Base-by-base conservation (phyloP, 2,113 vertebrate genomes). In the Neolamprologus variostigma region DNA sequence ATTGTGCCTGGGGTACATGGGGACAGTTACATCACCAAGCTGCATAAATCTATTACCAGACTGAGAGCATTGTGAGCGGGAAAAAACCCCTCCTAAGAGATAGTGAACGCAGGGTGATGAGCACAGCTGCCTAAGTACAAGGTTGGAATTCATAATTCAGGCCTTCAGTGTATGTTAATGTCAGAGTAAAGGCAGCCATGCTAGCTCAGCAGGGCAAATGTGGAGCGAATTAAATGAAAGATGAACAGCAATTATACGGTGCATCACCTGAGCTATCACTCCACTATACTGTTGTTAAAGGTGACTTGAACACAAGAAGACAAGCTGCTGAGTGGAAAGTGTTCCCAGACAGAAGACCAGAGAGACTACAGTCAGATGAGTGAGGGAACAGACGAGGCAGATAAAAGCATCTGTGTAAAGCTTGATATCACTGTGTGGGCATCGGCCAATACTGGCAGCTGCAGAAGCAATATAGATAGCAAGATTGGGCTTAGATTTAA, bases 71-170 rank as follows among this genome's bases (percentile, higher is more conserved):
- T 83, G 78, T 19, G 47, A 87, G 40, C 1, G 47, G 83, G 80
- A 53, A 78, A 78, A 78, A 78, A 78, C 1, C 23, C 33, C 81
- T 89, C 86, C 82, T 50, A 80, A 76, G 88, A 94, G 92, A 94
- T 81, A 84, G 86, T 37, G 84, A 91, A 84, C 11, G 8, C 86
- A 59, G 83, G 73, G 54, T 87, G 91, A 94, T 87, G 91, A 93
- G 92, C 94, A 91, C 91, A 95, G 93, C 92, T 93, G 94, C 90
- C 54, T 10, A 92, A 93, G 87, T 89, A 94, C 93, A 91, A 92
- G 89, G 92, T 79, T 92, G 66, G 89, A 94, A 94, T 93, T 93
- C 89, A 93, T 94, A 95, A 94, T 96, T 93, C 87, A 93, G 90
- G 83, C 82, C 78, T 93, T 94, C 83, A 14, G 85, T 88, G 81